Evolutionary conservation across 53 echinoderm and acorn worm species (phyloP).

Genomic region (Mesocentrotus franciscanus): DNA sequence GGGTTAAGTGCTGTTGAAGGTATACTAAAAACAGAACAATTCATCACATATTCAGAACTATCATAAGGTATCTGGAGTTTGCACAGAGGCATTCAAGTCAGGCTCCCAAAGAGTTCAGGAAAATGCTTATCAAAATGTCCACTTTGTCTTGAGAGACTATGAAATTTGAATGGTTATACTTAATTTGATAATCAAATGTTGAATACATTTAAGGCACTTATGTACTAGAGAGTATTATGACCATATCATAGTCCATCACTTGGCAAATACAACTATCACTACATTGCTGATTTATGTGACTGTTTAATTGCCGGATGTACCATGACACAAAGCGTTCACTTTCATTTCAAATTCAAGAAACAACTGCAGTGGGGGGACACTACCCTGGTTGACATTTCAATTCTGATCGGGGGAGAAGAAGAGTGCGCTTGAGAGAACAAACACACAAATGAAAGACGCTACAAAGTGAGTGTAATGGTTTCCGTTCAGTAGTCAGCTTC

Average conservation of each 20-base stretch:
- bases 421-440: constrained; percentile 12
- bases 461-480: constrained; percentile 55
- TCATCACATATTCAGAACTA: neutral
- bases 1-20: neutral
- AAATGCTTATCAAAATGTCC: neutral
- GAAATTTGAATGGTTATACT: neutral
- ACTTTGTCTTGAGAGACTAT: neutral
- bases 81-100: neutral
- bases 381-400: constrained; percentile 39
- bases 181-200: neutral
- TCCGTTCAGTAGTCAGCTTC: constrained; percentile 33
- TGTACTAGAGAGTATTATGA: neutral
- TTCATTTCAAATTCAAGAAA: constrained; percentile 10
- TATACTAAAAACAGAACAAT: neutral
- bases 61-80: neutral
- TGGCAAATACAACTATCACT: neutral
- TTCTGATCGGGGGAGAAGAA: neutral
- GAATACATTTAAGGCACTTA: neutral
- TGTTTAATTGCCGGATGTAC: constrained; percentile 32
- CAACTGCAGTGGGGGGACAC: neutral
- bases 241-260: neutral
- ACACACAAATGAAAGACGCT: constrained; percentile 44
- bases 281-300: neutral
- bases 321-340: neutral
- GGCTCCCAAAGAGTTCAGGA: neutral